These are phyloP conservation scores for Coreius guichenoti DNA, from an alignment of 2,797 vertebrate species.

Conservation along the genomic window DNA sequence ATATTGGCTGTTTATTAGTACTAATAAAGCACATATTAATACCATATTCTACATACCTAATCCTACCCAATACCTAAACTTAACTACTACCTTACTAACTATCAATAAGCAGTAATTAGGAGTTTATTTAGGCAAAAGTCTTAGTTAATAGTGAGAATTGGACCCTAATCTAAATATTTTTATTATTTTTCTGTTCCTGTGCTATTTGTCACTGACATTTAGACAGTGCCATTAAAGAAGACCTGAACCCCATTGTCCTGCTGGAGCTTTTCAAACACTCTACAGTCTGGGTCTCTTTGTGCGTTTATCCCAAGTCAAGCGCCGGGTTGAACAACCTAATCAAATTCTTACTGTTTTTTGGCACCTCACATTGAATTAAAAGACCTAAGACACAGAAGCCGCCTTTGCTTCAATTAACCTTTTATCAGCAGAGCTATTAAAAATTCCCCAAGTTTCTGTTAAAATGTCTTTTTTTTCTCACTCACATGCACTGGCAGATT, in stretches of 20 bases:
- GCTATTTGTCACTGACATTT: neutral
- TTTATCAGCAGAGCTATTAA: slow-evolving; percentile 63
- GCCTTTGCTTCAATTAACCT: slow-evolving; percentile 67
- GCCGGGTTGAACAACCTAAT: slow-evolving; percentile 62
- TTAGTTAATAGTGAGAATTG: too few relatives aligned
- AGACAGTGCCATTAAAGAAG: neutral
- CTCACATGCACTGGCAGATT: neutral
- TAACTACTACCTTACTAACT: too few relatives aligned
- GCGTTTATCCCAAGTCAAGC: slow-evolving; percentile 44
- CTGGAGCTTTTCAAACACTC: neutral
- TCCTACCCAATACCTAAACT: too few relatives aligned
- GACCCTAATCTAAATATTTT: too few relatives aligned
- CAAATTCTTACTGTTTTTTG: slow-evolving; percentile 47
- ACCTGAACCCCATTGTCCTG: neutral
- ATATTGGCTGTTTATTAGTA: too few relatives aligned
- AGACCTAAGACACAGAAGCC: slow-evolving; percentile 44
- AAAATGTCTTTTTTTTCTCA: neutral
- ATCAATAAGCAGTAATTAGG: too few relatives aligned
- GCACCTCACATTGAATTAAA: slow-evolving; percentile 56
- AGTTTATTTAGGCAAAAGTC: too few relatives aligned
- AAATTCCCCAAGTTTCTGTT: slow-evolving; percentile 55
- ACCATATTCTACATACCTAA: too few relatives aligned
- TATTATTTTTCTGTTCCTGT: neutral
- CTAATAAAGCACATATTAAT: too few relatives aligned
- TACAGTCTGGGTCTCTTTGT: neutral